Evolutionary conservation across 2,888 invertebrate species (phyloP), one percentile per base, ranked within the genome.

Genomic region (Sclerodermus sp.): DNA sequence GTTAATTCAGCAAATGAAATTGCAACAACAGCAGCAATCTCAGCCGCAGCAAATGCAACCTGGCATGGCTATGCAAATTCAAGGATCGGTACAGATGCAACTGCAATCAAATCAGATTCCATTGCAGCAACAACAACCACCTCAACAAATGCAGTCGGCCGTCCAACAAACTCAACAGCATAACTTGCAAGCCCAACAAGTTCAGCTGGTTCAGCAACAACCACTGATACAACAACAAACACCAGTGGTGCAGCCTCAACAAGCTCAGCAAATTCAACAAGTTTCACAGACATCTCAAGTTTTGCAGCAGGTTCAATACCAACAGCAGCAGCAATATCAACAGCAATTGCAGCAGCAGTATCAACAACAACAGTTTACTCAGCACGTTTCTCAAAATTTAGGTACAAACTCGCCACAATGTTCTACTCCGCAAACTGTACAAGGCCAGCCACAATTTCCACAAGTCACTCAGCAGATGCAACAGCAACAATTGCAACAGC

Each of bases 191-290:
- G 64, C 73, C 0, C 71, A 84, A 77, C 70, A 82, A 60, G 82
- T 79, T 17, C 71, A 84, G 46, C 55, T 76, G 43, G 73, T 74
- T 5, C 76, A 76, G 40, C 76, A 74, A 42, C 84, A 84, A 57
- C 84, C 84, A 43, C 79, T 84, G 41, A 64, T 75, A 40, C 73
- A 74, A 42, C 77, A 77, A 45, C 75, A 76, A 48, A 72, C 71
- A 1, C 61, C 70, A 1, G 74, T 74, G 3, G 68, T 72, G 10
- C 77, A 76, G 36, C 67, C 73, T 1, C 70, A 74, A 38, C 74
- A 75, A 49, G 74, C 71, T 6, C 76, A 77, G 36, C 73, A 74
- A 45, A 68, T 77, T n/a, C 78, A 77, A 40, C 67, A 76, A 44
- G 81, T 84, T 34, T 79, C 65, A 8, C 67, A 63, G 36, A 56